phyloP scores from a whole-genome alignment of 2,888 invertebrate genomes.

The Chironomus riparius region DNA sequence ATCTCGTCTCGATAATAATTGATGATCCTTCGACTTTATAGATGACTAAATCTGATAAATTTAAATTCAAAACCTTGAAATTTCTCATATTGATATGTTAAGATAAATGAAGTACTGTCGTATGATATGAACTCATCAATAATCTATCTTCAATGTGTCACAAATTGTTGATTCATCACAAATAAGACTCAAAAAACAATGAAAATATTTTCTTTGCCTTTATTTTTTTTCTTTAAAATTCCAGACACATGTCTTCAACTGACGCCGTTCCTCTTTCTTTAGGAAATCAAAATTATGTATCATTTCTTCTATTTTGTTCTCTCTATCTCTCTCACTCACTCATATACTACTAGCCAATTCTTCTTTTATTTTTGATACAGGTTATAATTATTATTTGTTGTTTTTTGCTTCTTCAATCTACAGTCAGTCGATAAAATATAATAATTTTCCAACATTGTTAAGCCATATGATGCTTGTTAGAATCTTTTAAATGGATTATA shows the following conservation, averaged over 20 bases:
- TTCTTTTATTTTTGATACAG: background rate
- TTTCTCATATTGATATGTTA: background rate
- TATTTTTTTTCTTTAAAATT: background rate
- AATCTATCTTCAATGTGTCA: constrained; percentile 24
- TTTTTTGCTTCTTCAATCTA: background rate
- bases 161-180: constrained; percentile 21
- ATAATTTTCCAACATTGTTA: background rate
- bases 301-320: constrained; percentile 8
- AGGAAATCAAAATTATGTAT: constrained; percentile 20
- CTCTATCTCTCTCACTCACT: constrained; percentile 4
- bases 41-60: background rate
- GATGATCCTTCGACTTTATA: background rate
- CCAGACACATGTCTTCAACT: constrained; percentile 18
- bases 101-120: background rate
- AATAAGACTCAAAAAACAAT: background rate
- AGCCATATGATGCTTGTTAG: background rate
- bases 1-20: background rate
- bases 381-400: constrained; percentile 24
- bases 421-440: background rate
- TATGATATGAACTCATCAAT: constrained; percentile 5
- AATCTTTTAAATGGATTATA: background rate
- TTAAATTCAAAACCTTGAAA: background rate
- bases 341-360: background rate
- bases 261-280: constrained; percentile 15
- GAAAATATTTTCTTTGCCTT: background rate